Evolutionary conservation across 2,888 invertebrate genomes (phyloP).

Genomic region (Chydorus sphaericus): DNA sequence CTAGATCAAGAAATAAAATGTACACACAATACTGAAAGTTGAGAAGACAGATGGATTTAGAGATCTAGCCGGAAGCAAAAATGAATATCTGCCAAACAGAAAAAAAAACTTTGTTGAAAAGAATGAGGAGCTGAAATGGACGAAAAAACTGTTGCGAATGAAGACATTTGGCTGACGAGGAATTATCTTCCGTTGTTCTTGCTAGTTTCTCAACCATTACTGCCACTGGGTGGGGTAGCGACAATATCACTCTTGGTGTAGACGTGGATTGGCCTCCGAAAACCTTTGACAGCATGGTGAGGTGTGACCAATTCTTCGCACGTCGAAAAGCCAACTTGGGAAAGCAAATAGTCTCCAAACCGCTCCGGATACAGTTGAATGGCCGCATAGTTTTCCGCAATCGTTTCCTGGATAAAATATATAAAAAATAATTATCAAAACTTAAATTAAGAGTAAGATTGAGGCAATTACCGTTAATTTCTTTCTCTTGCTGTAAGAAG

Average conservation of each 20-base stretch:
- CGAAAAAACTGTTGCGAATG: too few species aligned
- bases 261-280: slow-evolving; percentile 55
- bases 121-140: neutral
- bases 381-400: slow-evolving; percentile 66
- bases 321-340: slow-evolving; percentile 82
- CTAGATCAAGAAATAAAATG: neutral
- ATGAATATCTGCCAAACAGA: neutral
- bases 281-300: slow-evolving; percentile 72
- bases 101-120: too few species aligned
- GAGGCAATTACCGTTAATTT: slow-evolving; percentile 55
- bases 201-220: neutral
- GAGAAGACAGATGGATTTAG: neutral
- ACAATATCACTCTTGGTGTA: slow-evolving; percentile 24
- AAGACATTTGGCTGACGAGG: neutral
- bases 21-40: neutral
- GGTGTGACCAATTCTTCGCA: slow-evolving; percentile 70
- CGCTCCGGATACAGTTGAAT: slow-evolving; percentile 82
- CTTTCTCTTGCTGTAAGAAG: slow-evolving; percentile 79
- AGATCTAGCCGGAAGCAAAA: neutral
- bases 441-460: slow-evolving; percentile 19
- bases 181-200: neutral
- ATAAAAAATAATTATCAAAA: slow-evolving; percentile 18
- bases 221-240: neutral
- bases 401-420: slow-evolving; percentile 56
- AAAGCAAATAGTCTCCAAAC: slow-evolving; percentile 79